These are phyloP conservation scores for Erpornis zantholeuca DNA, from an alignment of 2,113 vertebrate species.

Conservation along the genomic window DNA sequence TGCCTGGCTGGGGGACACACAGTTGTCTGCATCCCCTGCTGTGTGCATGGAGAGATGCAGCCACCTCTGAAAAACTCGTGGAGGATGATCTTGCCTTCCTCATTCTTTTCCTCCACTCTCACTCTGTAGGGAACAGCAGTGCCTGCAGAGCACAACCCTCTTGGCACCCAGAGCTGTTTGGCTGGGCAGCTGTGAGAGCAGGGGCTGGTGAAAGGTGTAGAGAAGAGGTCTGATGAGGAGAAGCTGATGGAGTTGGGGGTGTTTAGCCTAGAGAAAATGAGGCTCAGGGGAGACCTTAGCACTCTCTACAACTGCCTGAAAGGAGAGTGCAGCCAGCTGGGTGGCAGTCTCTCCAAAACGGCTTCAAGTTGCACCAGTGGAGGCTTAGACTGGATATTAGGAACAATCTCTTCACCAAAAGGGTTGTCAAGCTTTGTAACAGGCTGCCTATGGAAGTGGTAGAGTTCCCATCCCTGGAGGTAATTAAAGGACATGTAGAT, in stretches of 20 bases:
- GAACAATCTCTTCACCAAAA: neutral
- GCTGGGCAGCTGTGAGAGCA: accelerated
- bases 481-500: neutral
- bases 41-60: neutral
- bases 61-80: neutral
- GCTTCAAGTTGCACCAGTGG: neutral
- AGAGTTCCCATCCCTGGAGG: neutral
- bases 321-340: neutral
- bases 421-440: neutral
- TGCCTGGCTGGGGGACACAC: neutral
- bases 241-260: neutral
- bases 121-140: neutral
- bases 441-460: neutral
- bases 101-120: neutral
- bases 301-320: neutral
- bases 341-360: neutral
- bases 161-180: neutral
- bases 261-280: neutral
- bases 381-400: neutral
- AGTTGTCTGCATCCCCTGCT: neutral
- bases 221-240: neutral
- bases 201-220: neutral
- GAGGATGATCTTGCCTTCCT: neutral
- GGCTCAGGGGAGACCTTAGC: too few species aligned
- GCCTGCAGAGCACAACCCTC: neutral